phyloP scores from a whole-genome alignment of 1,140 invertebrate genomes.

The Calliopsis andreniformis region DNA sequence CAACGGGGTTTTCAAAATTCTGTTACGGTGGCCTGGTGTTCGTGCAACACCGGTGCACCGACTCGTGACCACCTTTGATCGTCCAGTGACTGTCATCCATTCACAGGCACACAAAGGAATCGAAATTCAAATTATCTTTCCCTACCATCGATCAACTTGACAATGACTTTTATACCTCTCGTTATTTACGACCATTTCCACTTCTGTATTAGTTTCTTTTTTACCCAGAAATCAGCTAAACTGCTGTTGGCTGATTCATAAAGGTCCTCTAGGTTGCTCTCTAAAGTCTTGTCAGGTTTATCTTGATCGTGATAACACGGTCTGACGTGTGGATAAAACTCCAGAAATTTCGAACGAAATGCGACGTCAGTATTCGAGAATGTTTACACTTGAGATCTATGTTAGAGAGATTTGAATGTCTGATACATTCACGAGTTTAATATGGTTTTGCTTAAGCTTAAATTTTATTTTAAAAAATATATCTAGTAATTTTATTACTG shows the following conservation, averaged over 20 bases:
- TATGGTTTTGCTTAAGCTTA: no score
- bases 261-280: background rate
- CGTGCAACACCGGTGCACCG: slow-evolving; percentile 34
- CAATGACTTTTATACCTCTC: no score
- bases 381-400: background rate
- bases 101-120: background rate
- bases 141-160: background rate
- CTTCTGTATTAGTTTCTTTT: no score
- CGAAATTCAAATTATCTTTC: background rate
- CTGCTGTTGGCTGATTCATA: background rate
- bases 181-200: no score
- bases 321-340: slow-evolving; percentile 8
- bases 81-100: slow-evolving; percentile 24
- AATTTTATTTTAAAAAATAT: no score
- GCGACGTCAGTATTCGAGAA: background rate
- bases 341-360: background rate
- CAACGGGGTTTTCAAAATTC: slow-evolving; percentile 48
- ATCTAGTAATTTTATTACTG: no score
- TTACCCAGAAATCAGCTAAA: no score
- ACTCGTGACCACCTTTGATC: slow-evolving; percentile 45
- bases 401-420: background rate
- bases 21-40: slow-evolving; percentile 18
- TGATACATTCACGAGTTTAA: no score
- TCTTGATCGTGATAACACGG: background rate
- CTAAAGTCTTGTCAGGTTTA: no score